phyloP scores from a whole-genome alignment of 2,113 vertebrate genomes.

The Pan paniscus region DNA sequence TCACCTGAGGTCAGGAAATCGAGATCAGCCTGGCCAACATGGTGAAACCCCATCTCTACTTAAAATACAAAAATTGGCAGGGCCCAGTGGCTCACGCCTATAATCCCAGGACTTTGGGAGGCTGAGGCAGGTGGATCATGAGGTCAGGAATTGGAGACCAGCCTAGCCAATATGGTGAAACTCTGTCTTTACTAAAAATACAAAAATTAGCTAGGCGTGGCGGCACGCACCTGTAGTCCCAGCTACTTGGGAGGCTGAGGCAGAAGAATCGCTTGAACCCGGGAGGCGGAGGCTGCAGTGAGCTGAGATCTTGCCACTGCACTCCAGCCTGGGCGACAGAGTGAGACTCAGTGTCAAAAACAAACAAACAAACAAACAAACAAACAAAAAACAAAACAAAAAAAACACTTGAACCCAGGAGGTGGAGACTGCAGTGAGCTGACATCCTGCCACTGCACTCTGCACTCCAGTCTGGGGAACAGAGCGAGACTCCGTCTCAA shows the following conservation, averaged over 20 bases:
- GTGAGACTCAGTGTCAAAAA: neutral
- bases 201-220: neutral
- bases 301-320: neutral
- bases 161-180: neutral
- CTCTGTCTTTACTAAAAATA: neutral
- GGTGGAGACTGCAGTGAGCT: no score
- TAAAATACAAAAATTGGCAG: neutral
- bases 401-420: no score
- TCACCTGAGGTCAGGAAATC: neutral
- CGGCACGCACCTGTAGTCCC: neutral
- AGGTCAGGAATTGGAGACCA: neutral
- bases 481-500: no score
- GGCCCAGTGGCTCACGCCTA: neutral
- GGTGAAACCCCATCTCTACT: neutral
- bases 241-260: neutral
- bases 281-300: neutral
- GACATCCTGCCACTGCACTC: no score
- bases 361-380: no score
- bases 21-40: neutral
- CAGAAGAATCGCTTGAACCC: neutral
- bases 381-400: no score
- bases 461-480: no score
- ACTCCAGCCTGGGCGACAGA: neutral
- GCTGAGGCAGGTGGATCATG: neutral
- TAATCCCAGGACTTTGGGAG: neutral